Conservation (phyloP, 2,113 vertebrate genomes). For the Eretmodus cyanostictus region DNA sequence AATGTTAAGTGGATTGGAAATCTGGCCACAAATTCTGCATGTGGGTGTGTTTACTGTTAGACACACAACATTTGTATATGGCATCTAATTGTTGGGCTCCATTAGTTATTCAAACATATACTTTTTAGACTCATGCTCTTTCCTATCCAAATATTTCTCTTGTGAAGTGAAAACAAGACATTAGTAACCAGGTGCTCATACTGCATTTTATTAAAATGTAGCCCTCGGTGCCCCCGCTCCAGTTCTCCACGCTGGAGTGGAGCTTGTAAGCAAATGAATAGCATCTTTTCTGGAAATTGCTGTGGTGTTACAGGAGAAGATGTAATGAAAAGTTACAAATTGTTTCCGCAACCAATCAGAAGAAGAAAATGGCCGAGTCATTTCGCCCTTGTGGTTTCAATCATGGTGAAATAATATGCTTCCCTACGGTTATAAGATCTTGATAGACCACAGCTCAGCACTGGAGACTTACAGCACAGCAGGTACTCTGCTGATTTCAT, state of each 20-base stretch:
- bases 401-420: constrained; percentile 51
- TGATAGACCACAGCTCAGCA: background rate
- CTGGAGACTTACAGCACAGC: background rate
- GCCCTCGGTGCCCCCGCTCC: background rate
- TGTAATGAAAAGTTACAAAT: constrained; percentile 54
- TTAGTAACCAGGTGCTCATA: constrained; percentile 24
- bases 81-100: constrained; percentile 12
- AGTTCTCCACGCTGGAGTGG: background rate
- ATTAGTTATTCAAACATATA: constrained; percentile 20
- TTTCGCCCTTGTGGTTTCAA: constrained; percentile 51
- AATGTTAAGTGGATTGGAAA: constrained; percentile 5
- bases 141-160: constrained; percentile 35
- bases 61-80: constrained; percentile 8
- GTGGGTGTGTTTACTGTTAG: background rate
- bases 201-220: background rate
- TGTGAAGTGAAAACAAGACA: constrained; percentile 29
- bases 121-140: constrained; percentile 7
- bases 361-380: constrained; percentile 8
- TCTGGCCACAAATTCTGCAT: constrained; percentile 1
- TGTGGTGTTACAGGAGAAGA: constrained; percentile 34
- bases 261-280: constrained; percentile 13
- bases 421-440: constrained; percentile 8
- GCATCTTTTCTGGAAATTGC: constrained; percentile 13
- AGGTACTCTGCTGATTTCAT: constrained; percentile 6
- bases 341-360: constrained; percentile 59